Evolutionary conservation across 2,113 vertebrate species (phyloP).

Genomic region (Martes martes): DNA sequence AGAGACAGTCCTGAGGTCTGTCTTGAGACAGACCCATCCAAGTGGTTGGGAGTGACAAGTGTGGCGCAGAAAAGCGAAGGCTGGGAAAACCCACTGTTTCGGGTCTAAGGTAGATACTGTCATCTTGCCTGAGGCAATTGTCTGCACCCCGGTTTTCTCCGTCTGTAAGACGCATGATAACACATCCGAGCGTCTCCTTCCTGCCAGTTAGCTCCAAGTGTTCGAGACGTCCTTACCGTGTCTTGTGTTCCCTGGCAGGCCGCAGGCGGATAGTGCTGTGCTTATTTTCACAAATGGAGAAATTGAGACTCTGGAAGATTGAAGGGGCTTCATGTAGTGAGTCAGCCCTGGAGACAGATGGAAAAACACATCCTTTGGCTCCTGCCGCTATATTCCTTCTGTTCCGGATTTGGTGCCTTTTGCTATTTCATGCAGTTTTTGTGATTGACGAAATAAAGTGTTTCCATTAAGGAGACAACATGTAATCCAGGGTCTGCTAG

Average conservation of each 20-base stretch:
- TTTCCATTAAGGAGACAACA: constrained; percentile 25
- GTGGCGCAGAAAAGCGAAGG: neutral
- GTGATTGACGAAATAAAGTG: neutral
- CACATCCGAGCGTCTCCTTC: neutral
- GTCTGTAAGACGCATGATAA: neutral
- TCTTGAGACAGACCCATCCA: neutral
- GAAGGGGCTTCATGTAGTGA: constrained; percentile 26
- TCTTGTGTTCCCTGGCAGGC: neutral
- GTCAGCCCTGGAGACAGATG: neutral
- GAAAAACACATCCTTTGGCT: neutral
- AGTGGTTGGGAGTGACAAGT: neutral
- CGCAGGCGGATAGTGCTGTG: neutral
- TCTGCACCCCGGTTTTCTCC: neutral
- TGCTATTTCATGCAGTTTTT: neutral
- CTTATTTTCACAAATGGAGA: constrained; percentile 24
- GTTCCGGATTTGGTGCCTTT: neutral
- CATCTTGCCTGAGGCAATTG: neutral
- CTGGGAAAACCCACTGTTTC: neutral
- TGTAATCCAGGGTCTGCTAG: neutral
- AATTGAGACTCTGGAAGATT: neutral
- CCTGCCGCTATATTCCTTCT: neutral
- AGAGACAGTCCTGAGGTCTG: no score
- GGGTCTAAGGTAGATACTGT: neutral
- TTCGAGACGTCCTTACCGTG: neutral
- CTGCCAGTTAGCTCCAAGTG: neutral